These are phyloP conservation scores for Zonotrichia leucophrys DNA, from an alignment of 2,113 vertebrate genomes.

Conservation along the genomic window DNA sequence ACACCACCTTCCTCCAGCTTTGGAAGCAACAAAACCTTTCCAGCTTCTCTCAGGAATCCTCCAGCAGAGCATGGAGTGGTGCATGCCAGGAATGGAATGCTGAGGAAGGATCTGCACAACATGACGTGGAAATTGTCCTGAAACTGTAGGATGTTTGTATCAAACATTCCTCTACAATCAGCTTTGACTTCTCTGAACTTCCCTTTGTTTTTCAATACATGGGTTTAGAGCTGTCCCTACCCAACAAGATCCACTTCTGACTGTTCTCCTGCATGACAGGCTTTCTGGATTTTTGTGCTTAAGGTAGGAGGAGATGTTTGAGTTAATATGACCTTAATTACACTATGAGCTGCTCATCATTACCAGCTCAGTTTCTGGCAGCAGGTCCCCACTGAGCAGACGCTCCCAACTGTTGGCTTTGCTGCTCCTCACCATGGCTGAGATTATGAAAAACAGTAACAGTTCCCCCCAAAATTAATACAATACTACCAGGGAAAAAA, in stretches of 20 bases:
- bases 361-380: constrained; percentile 14
- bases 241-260: not conserved
- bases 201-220: not conserved
- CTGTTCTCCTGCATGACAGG: not conserved
- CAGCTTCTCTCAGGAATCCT: not conserved
- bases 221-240: not conserved
- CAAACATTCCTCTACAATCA: not conserved
- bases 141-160: not conserved
- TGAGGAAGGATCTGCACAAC: not conserved
- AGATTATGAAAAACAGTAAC: not conserved
- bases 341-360: constrained; percentile 9
- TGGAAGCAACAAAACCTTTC: not conserved
- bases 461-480: not conserved
- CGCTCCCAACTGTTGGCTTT: not conserved
- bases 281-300: not conserved
- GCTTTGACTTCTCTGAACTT: not conserved
- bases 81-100: accelerated
- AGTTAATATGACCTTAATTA: constrained; percentile 13
- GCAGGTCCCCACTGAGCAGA: constrained; percentile 16
- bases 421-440: not conserved
- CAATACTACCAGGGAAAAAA: not conserved
- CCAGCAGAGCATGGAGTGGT: not conserved
- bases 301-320: not conserved
- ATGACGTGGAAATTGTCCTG: not conserved
- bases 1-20: not conserved